A percentile compares a stretch with the other conserved stretches of the same genome.
Evolutionary conservation across 2,113 vertebrate species (phyloP).

Genomic region (Progne subis): DNA sequence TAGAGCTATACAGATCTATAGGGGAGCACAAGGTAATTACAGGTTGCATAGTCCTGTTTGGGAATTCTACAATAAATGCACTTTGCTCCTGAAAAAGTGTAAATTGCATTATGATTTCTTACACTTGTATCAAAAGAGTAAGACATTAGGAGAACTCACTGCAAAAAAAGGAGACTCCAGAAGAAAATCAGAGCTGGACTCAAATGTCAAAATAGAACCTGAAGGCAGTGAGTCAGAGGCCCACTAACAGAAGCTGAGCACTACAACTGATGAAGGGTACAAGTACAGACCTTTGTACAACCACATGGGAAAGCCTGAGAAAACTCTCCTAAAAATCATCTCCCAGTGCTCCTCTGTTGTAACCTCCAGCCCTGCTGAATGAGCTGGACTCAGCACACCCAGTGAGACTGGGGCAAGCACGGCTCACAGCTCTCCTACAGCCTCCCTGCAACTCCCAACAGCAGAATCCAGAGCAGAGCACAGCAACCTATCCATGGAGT

Average conservation of each 20-base stretch:
- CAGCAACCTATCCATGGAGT: accelerated
- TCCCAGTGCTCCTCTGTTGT: not conserved
- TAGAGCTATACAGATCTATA: not conserved
- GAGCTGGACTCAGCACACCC: not conserved
- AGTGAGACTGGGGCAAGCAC: not conserved
- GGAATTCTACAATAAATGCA: not conserved
- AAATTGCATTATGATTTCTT: not conserved
- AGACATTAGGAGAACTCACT: not conserved
- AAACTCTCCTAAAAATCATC: not conserved
- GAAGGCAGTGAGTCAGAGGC: not conserved
- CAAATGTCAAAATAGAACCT: not conserved
- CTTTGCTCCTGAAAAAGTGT: not conserved
- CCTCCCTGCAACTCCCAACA: not conserved
- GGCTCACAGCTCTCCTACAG: accelerated
- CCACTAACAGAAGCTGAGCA: not conserved
- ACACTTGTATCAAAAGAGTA: not conserved
- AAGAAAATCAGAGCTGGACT: not conserved
- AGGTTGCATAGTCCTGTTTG: not conserved
- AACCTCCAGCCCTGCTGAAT: not conserved
- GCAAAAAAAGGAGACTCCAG: not conserved
- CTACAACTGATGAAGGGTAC: not conserved
- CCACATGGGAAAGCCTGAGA: not conserved
- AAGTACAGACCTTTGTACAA: not conserved
- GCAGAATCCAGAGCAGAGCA: not conserved
- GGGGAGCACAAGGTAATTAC: not conserved